These are phyloP conservation scores for Nerophis lumbriciformis DNA, from an alignment of 2,113 vertebrate species.

Conservation along the genomic window DNA sequence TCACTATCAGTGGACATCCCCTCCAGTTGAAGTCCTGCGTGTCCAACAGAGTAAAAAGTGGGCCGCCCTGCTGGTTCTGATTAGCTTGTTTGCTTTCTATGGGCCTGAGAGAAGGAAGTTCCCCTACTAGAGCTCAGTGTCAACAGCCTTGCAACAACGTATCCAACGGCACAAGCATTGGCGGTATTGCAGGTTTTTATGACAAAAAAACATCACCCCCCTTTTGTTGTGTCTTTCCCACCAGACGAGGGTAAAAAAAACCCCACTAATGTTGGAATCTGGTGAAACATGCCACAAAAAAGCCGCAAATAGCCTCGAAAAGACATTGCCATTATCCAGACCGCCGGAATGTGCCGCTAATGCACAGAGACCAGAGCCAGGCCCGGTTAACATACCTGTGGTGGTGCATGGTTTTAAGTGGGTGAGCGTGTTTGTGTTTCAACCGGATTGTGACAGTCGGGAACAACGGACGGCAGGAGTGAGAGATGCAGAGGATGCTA, in stretches of 20 bases:
- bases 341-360: constrained; percentile 66
- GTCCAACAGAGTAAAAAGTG: constrained; percentile 45
- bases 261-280: constrained; percentile 54
- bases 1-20: constrained; percentile 29
- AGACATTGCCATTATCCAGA: constrained; percentile 58
- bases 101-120: constrained; percentile 61
- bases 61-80: constrained; percentile 58
- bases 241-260: constrained; percentile 44
- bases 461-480: constrained; percentile 34
- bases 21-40: constrained; percentile 25
- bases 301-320: constrained; percentile 62
- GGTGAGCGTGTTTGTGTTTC: constrained; percentile 36
- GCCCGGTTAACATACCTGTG: constrained; percentile 65
- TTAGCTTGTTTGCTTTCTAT: constrained; percentile 74
- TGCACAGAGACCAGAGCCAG: constrained; percentile 57
- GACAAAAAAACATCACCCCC: constrained; percentile 19
- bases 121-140: constrained; percentile 52
- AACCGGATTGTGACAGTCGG: constrained; percentile 34
- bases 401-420: constrained; percentile 46
- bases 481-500: constrained; percentile 17
- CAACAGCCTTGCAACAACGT: constrained; percentile 42
- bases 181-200: not conserved
- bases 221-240: constrained; percentile 15
- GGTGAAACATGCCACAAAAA: constrained; percentile 54
- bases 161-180: constrained; percentile 11